Evolutionary conservation across 2,113 vertebrate genomes (phyloP), one percentile per base, ranked within the genome.

Genomic region (Herpetotheres cachinnans): DNA sequence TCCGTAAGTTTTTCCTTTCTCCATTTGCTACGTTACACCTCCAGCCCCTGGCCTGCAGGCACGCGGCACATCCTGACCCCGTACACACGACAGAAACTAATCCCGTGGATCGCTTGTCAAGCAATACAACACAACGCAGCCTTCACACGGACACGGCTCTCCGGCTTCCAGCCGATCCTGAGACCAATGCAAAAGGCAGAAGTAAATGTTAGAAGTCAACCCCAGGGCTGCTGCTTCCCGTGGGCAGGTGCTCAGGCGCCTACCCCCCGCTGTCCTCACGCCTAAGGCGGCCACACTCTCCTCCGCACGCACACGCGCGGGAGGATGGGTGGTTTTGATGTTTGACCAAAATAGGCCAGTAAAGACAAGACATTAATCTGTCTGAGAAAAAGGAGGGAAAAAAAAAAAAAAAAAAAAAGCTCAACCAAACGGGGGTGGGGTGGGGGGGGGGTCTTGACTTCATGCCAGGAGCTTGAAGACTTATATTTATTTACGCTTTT

Each of bases 401-500:
- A 42, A 42, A 42, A 12, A 12, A 42, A 42, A 42, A 12, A 0
- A 6, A 14, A 26, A 50, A 18, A 36, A 34, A 47, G 18, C 55
- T 76, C 73, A 55, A 4, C 24, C 52, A 66, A 97, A 92, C 9
- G 44, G 73, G 62, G 54, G 55, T 52, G 81, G 59, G n/a, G 44
- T 71, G 62, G 54, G 58, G 55, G 81, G 59, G n/a, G 72, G 11
- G 5, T 66, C 96, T 96, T 97, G 97, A 98, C 94, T 97, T 94
- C 87, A 89, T 0, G 76, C 94, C 83, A 87, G 62, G 50, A 91
- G 81, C 58, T 54, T 49, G 40, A 89, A 77, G 66, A 92, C 36
- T 52, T 94, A 1, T 78, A 96, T 97, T 96, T 97, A 97, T 93
- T 95, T 96, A 96, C 88, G 84, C 73, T 96, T 97, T 97, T 93